Evolutionary conservation across 2,888 invertebrate genomes (phyloP).

Genomic region (Sesia apiformis): DNA sequence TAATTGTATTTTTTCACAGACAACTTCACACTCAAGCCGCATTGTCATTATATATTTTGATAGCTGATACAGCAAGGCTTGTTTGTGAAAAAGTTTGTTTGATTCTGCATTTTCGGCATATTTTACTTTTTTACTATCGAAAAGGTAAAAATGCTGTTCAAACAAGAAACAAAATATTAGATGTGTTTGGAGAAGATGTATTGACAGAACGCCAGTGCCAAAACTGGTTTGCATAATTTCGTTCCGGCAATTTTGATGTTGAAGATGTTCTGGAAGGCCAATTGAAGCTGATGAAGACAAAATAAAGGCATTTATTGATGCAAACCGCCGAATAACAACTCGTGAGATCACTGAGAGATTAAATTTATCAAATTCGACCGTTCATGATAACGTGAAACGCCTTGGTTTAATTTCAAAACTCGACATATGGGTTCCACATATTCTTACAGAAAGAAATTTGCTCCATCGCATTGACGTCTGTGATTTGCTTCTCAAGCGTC

Average conservation of each 20-base stretch:
- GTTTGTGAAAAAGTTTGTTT: conserved; percentile 11
- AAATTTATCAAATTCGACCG: conserved; percentile 7
- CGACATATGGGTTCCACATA: conserved; percentile 6
- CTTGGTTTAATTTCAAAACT: conserved; percentile 11
- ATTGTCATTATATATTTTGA: conserved; percentile 1
- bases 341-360: conserved; percentile 15
- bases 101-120: conserved; percentile 11
- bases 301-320: conserved; percentile 16
- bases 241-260: conserved; percentile 14
- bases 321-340: conserved; percentile 14
- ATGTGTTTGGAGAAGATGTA: conserved; percentile 2
- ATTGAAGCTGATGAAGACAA: conserved; percentile 10
- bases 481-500: conserved; percentile 12
- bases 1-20: not conserved
- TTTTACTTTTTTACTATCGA: conserved; percentile 13
- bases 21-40: not conserved
- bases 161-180: not conserved
- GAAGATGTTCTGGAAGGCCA: conserved; percentile 13
- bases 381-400: too few relatives aligned
- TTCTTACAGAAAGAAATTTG: not conserved
- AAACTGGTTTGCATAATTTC: conserved; percentile 14
- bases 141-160: conserved; percentile 1
- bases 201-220: conserved; percentile 6
- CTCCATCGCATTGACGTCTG: conserved; percentile 8
- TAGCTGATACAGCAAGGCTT: conserved; percentile 8